Evolutionary conservation across 2,797 vertebrate species (phyloP), one percentile per base, ranked within the genome.

Genomic region (Danio kyathit): DNA sequence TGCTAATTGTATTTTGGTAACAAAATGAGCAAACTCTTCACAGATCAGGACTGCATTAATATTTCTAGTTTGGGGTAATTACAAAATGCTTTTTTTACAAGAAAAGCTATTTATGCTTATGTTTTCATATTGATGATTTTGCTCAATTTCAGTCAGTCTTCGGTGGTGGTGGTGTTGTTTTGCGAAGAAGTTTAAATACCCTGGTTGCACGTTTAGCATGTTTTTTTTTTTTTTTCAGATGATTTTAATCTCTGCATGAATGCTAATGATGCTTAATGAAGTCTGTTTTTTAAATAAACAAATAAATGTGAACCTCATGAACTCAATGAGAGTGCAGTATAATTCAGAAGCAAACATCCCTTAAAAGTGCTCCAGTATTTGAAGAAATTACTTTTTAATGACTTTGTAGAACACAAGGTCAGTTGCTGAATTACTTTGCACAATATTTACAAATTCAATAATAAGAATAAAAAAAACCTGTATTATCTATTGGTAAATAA

Each of bases 61-160:
- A 40, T 44, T 78, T 78, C 19, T 69, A 51, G 21, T 41, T 60
- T 9, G 16, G n/a, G 5, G 16, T 69, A 70, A 70, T 57, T 56
- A 66, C 19, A 16, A 40, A 43, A 29, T 70, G 0, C 29, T 29
- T 29, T 29, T 29, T 29, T 29, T 1, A 59, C 52, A 70, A 59
- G 43, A 46, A 59, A 49, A 70, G 13, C 8, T 48, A 4, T n/a
- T 76, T 52, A 40, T 38, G 43, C 11, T 59, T 49, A 44, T 59
- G 43, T 59, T 69, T 69, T 74, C 49, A 48, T 12, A 12, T 29
- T 66, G 41, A n/a, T 19, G 2, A 7, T 72, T 54, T 54, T 41
- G 6, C 7, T 10, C 10, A 29, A 5, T 38, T 29, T 6, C 10
- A 16, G 8, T 41, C 12, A 12, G 8, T 21, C 10, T 11, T 21